Percentiles rank a stretch among this genome's conserved stretches.
Conservation (phyloP, 2,113 vertebrate species). For the Prinia subflava region DNA sequence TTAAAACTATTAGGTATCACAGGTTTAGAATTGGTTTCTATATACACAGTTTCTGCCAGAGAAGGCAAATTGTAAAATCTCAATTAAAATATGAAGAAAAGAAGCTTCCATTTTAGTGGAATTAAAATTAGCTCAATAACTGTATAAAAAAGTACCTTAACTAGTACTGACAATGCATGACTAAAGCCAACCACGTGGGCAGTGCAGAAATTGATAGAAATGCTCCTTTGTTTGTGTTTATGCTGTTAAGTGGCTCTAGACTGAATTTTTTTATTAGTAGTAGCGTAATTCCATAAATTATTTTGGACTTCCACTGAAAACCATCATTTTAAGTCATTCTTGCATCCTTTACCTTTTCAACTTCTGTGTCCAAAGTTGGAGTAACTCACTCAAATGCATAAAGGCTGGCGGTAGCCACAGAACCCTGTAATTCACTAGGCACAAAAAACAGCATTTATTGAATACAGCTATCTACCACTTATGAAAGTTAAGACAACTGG, state of each 20-base stretch:
- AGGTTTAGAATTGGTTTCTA: background rate
- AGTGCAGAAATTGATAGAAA: background rate
- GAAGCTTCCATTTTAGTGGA: background rate
- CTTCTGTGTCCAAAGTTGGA: background rate
- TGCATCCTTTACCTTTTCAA: background rate
- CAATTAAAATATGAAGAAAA: background rate
- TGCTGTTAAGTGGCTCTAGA: background rate
- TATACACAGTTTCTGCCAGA: background rate
- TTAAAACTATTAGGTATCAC: background rate
- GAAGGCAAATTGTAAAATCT: background rate
- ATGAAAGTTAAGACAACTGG: background rate
- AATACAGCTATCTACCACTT: background rate
- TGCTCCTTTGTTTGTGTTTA: background rate
- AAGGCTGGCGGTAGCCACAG: background rate
- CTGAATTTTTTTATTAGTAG: background rate
- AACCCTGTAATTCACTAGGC: background rate
- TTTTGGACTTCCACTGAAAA: background rate
- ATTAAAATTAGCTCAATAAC: background rate
- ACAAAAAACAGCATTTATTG: slow-evolving; percentile 4
- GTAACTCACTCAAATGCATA: background rate
- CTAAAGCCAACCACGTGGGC: background rate
- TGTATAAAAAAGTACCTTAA: background rate
- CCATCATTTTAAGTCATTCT: background rate
- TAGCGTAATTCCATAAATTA: background rate
- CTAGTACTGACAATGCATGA: background rate